Conservation (phyloP, 2,113 vertebrate genomes). For the Callospermophilus lateralis region DNA sequence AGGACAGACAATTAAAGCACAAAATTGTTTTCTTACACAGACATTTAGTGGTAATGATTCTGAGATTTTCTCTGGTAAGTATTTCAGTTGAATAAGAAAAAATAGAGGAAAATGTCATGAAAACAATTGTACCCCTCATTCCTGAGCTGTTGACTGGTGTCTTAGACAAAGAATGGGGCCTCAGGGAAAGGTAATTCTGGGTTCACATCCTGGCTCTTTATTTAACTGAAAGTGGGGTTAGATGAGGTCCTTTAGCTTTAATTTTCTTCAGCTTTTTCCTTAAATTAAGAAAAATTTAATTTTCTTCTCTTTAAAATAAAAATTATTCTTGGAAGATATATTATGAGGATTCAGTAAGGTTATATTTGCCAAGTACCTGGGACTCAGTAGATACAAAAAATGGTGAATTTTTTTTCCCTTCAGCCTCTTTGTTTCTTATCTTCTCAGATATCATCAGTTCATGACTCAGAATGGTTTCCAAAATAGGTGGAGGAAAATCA, state of each 20-base stretch:
- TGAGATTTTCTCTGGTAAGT: conserved; percentile 5
- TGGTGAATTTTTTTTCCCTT: background rate
- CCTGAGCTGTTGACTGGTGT: background rate
- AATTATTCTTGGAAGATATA: background rate
- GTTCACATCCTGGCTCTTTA: background rate
- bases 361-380: background rate
- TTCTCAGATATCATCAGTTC: background rate
- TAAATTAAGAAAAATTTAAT: background rate
- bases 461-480: background rate
- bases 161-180: background rate
- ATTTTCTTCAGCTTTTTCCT: conserved; percentile 15
- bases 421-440: background rate
- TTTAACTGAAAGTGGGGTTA: conserved; percentile 21
- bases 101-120: background rate
- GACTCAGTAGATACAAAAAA: background rate
- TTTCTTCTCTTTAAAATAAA: background rate
- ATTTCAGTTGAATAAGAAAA: background rate
- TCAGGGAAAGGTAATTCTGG: background rate
- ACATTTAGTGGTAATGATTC: conserved; percentile 31
- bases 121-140: background rate
- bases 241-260: background rate
- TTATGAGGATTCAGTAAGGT: background rate
- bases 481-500: background rate
- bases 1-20: conserved; percentile 27
- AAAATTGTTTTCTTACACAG: conserved; percentile 49